Conservation (phyloP, 2,888 invertebrate species). For the Cynaeus angustus region DNA sequence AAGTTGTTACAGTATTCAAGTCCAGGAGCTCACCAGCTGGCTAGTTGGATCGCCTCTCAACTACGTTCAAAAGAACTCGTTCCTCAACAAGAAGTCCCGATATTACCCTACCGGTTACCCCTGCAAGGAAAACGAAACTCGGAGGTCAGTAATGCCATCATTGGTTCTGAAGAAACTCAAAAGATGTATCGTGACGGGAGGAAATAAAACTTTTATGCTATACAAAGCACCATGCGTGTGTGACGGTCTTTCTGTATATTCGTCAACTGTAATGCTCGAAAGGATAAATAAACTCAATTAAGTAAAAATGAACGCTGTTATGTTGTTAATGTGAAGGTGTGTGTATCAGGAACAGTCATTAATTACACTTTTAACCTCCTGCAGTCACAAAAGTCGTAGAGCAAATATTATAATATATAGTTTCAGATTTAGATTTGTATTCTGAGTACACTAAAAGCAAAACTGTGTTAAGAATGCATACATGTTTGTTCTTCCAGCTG, state of each 20-base stretch:
- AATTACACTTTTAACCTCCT: no score
- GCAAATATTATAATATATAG: no score
- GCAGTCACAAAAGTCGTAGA: no score
- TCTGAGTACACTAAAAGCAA: no score
- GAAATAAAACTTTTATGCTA: constrained; percentile 38
- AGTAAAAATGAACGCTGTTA: not conserved
- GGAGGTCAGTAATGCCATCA: constrained; percentile 66
- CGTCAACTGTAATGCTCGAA: constrained; percentile 36
- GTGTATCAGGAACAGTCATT: no score
- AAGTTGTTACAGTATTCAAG: constrained; percentile 55
- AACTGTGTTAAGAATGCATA: no score
- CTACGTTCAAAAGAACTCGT: constrained; percentile 63
- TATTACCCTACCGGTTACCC: constrained; percentile 62
- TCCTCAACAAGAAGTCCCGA: constrained; percentile 60
- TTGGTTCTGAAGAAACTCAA: constrained; percentile 65
- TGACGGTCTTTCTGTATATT: constrained; percentile 7
- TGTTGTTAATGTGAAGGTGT: not conserved
- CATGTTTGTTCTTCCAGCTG: no score
- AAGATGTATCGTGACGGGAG: constrained; percentile 65
- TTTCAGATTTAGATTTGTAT: no score
- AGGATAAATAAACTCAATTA: constrained; percentile 44
- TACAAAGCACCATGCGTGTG: constrained; percentile 24
- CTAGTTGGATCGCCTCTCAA: constrained; percentile 66
- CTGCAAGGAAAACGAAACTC: constrained; percentile 65
- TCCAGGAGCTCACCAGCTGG: constrained; percentile 67